A percentile compares a stretch with the other conserved stretches of the same genome.
phyloP scores from a whole-genome alignment of 2,888 invertebrate genomes.

The Xylocampa areola region DNA sequence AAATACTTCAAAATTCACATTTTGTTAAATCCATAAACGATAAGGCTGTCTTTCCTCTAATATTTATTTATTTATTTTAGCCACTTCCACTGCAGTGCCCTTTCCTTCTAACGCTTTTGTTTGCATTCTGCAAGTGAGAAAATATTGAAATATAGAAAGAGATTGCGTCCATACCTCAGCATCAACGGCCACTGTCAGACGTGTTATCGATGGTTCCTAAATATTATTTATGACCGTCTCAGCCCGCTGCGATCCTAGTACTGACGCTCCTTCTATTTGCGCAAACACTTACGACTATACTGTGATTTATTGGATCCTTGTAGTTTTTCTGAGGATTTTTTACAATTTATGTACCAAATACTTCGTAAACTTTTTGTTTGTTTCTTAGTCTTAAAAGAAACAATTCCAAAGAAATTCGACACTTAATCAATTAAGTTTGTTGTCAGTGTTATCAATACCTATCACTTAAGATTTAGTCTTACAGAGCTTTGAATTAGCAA shows the following conservation, averaged over 20 bases:
- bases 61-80: too few species aligned
- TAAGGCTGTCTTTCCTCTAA: conserved; percentile 17
- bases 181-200: conserved; percentile 64
- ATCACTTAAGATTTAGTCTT: too few species aligned
- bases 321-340: conserved; percentile 51
- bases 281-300: conserved; percentile 68
- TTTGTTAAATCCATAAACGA: conserved; percentile 3
- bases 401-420: too few species aligned
- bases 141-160: conserved; percentile 68
- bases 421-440: too few species aligned
- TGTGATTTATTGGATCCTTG: conserved; percentile 75
- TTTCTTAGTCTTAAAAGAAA: too few species aligned
- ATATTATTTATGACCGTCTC: conserved; percentile 82
- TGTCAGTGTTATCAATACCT: too few species aligned
- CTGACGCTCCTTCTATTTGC: conserved; percentile 76
- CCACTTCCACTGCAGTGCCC: too few species aligned
- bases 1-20: conserved; percentile 9
- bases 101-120: too few species aligned
- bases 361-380: background rate
- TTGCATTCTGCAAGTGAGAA: conserved; percentile 48
- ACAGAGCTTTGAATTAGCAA: too few species aligned
- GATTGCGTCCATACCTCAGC: conserved; percentile 65
- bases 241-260: conserved; percentile 66
- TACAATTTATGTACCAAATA: conserved; percentile 31
- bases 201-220: conserved; percentile 73